A percentile compares a stretch with the other conserved stretches of the same genome.
These are phyloP conservation scores for Melanargia galathea DNA, from an alignment of 2,888 invertebrate species.

Conservation along the genomic window DNA sequence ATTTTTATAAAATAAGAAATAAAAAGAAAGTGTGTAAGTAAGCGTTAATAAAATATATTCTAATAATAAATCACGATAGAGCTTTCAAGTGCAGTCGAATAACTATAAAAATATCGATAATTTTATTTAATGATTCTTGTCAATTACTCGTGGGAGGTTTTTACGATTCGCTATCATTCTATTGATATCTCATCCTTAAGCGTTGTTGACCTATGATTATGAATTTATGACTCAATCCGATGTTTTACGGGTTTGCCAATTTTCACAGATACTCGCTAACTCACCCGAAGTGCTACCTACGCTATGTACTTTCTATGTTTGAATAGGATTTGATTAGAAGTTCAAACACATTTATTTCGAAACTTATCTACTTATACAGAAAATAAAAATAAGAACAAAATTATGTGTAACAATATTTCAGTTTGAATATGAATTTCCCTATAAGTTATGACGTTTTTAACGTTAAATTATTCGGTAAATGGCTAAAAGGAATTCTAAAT, in stretches of 20 bases:
- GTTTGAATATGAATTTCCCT: too few species aligned
- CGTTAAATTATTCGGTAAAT: constrained; percentile 1
- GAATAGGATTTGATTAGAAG: constrained; percentile 22
- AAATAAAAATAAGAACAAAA: neutral
- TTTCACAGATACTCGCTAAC: constrained; percentile 29
- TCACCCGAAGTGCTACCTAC: constrained; percentile 16
- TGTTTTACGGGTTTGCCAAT: constrained; percentile 27
- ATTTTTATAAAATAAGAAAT: neutral
- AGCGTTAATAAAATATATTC: too few species aligned
- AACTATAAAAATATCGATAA: neutral
- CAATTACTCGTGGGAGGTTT: constrained; percentile 4
- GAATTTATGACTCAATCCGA: constrained; percentile 3
- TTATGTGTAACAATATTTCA: too few species aligned
- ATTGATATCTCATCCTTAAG: neutral
- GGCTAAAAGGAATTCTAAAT: constrained; percentile 5
- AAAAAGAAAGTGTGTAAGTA: too few species aligned
- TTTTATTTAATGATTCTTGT: neutral
- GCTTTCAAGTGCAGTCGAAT: neutral
- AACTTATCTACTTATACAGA: neutral
- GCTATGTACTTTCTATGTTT: constrained; percentile 27
- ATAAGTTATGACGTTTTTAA: neutral
- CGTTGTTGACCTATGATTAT: neutral
- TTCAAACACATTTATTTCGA: neutral
- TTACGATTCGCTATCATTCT: neutral
- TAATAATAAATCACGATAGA: neutral